Percentiles rank a stretch among this genome's conserved stretches.
These are phyloP conservation scores for Trachemys scripta DNA, from an alignment of 2,113 vertebrate species.

Conservation along the genomic window DNA sequence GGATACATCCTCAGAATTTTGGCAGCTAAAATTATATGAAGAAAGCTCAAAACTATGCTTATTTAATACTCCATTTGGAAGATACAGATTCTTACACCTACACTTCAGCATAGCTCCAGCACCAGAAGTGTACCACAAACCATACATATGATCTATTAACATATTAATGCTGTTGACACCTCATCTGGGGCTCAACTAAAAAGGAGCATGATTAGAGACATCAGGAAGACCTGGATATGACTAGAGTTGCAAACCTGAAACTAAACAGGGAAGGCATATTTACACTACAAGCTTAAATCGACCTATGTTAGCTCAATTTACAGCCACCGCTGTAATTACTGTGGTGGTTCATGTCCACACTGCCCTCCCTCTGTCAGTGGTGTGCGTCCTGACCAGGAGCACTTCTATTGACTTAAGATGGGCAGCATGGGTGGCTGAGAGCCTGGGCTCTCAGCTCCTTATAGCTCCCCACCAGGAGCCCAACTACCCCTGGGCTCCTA, in stretches of 20 bases:
- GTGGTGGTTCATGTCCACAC: no score
- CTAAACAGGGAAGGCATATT: no score
- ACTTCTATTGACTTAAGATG: no score
- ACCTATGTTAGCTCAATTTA: no score
- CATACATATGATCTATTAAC: neutral
- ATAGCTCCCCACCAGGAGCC: no score
- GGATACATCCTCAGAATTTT: neutral
- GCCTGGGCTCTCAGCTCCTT: no score
- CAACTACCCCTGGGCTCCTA: no score
- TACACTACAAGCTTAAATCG: no score
- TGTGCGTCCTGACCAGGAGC: no score
- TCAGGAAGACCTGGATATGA: neutral
- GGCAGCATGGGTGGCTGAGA: no score
- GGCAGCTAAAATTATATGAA: neutral
- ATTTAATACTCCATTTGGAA: neutral
- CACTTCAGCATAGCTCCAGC: neutral
- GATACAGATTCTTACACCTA: neutral
- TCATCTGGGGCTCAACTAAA: neutral
- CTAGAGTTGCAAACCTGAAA: neutral
- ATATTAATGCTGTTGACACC: neutral
- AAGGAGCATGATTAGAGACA: neutral
- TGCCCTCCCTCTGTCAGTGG: no score
- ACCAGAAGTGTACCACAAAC: neutral
- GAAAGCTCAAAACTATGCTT: neutral
- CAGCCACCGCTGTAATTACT: no score